These are phyloP conservation scores for Apteryx owenii DNA, from an alignment of 2,113 vertebrate genomes.

Conservation along the genomic window DNA sequence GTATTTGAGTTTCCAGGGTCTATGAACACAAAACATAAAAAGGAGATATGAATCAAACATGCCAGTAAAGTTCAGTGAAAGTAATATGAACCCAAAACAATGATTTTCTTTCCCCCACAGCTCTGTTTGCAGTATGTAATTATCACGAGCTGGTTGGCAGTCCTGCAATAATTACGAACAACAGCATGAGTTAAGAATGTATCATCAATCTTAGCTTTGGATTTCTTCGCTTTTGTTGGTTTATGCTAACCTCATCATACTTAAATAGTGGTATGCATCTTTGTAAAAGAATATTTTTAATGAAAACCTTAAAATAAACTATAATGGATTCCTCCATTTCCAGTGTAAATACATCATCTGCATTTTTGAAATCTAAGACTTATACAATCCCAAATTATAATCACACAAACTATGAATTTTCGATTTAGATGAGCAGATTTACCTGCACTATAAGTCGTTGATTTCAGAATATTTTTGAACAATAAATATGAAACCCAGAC, in stretches of 20 bases:
- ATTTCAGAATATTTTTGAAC: constrained; percentile 25
- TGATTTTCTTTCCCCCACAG: background rate
- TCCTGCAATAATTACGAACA: constrained; percentile 16
- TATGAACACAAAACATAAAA: background rate
- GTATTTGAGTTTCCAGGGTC: background rate
- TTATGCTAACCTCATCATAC: background rate
- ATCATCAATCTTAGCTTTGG: constrained; percentile 4
- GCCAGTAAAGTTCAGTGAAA: constrained; percentile 14
- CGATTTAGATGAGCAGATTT: background rate
- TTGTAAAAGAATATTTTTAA: background rate
- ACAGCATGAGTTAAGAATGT: constrained; percentile 20
- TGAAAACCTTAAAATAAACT: background rate
- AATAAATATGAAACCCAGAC: background rate
- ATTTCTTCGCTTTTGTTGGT: constrained; percentile 5
- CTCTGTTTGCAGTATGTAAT: constrained; percentile 20
- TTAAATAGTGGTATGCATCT: background rate
- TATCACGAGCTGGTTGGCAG: constrained; percentile 19
- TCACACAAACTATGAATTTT: background rate
- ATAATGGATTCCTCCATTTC: background rate
- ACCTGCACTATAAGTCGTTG: background rate
- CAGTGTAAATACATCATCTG: background rate
- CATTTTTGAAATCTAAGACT: constrained; percentile 7
- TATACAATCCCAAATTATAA: background rate
- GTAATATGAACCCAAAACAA: background rate
- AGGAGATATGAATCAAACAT: constrained; percentile 16